These are phyloP conservation scores for Drosophila pseudotalamancana DNA, from an alignment of 2,888 invertebrate species.

Conservation along the genomic window DNA sequence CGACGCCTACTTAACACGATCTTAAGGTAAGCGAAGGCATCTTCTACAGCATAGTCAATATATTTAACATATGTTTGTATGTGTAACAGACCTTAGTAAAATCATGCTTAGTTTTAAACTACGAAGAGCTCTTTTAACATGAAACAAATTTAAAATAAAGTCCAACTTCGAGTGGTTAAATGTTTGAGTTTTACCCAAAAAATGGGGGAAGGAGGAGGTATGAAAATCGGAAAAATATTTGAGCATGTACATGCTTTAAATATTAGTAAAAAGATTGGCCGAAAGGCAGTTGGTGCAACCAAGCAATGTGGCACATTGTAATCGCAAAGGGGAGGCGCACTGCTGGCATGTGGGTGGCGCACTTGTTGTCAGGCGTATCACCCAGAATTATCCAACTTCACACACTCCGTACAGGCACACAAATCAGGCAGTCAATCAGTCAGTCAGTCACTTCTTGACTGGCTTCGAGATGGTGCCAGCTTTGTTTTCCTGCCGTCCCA, in stretches of 20 bases:
- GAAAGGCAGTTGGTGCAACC: too few relatives aligned
- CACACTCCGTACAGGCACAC: slow-evolving; percentile 19
- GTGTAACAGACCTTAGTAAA: too few relatives aligned
- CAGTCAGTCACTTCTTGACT: slow-evolving; percentile 45
- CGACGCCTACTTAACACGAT: slow-evolving; percentile 8
- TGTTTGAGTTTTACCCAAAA: too few relatives aligned
- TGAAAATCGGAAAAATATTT: too few relatives aligned
- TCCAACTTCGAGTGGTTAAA: too few relatives aligned
- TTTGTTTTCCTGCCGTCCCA: background rate
- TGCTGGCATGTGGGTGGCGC: slow-evolving; percentile 2
- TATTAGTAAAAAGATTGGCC: too few relatives aligned
- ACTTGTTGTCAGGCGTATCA: slow-evolving; percentile 18
- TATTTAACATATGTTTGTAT: background rate
- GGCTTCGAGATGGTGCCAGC: background rate
- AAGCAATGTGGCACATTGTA: background rate
- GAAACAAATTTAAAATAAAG: too few relatives aligned
- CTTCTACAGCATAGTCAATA: background rate
- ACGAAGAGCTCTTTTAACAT: too few relatives aligned
- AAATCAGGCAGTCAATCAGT: slow-evolving; percentile 60
- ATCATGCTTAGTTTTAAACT: too few relatives aligned
- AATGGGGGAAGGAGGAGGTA: too few relatives aligned
- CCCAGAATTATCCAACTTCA: slow-evolving; percentile 55
- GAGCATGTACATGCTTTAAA: too few relatives aligned
- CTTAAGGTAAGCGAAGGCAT: background rate
- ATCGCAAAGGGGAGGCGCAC: background rate